Percentiles rank a stretch among this genome's conserved stretches.
Conservation (phyloP, 2,113 vertebrate genomes). For the Sterrhoptilus dennistouni region DNA sequence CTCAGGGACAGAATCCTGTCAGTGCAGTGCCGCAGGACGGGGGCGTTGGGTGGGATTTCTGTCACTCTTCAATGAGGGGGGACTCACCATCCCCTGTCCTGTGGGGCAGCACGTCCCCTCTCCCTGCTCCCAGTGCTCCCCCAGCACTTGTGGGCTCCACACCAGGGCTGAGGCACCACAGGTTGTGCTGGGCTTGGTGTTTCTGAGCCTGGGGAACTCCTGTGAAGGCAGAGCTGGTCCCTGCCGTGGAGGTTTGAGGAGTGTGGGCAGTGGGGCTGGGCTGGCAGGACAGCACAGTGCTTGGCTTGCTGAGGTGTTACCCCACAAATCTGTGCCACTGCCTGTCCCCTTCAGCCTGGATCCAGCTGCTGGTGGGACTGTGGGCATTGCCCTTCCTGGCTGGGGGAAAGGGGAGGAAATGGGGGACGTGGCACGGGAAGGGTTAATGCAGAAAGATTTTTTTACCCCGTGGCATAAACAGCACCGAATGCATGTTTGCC, state of each 20-base stretch:
- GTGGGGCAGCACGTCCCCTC: rapidly evolving
- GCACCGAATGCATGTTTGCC: constrained; percentile 63
- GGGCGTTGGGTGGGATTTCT: not conserved
- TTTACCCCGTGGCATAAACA: constrained; percentile 75
- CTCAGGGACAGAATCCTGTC: rapidly evolving
- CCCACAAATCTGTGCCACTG: rapidly evolving
- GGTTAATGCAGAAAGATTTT: constrained; percentile 46
- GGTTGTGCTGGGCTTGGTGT: rapidly evolving
- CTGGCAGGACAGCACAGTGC: not conserved
- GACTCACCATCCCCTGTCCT: rapidly evolving
- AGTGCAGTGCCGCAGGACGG: not conserved
- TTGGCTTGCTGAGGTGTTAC: rapidly evolving
- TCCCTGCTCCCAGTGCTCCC: not conserved
- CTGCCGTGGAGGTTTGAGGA: rapidly evolving
- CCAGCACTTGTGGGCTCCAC: rapidly evolving
- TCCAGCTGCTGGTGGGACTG: rapidly evolving
- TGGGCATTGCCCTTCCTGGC: rapidly evolving
- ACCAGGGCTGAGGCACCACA: not conserved
- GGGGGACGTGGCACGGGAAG: not conserved
- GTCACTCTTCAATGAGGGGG: not conserved
- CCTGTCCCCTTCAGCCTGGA: not conserved
- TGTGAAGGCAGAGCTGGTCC: not conserved
- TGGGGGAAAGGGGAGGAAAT: not conserved
- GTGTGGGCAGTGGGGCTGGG: not conserved
- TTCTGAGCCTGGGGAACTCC: not conserved